Conservation (phyloP, 2,113 vertebrate species). For the Nesoenas mayeri region DNA sequence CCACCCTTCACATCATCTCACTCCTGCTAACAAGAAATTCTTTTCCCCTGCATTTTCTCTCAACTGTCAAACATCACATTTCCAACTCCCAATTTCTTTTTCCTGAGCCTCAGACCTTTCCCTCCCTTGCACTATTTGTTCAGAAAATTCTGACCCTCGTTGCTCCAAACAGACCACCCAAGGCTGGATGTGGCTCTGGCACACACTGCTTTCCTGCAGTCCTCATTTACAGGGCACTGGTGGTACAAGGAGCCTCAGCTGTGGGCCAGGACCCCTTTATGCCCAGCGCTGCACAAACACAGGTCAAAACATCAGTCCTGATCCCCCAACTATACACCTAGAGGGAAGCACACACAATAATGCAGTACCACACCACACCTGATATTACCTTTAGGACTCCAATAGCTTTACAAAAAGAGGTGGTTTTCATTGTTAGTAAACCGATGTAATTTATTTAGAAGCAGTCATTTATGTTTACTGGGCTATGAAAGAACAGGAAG, state of each 20-base stretch:
- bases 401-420: conserved; percentile 1
- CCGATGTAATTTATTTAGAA: conserved; percentile 47
- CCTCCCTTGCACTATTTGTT: not conserved
- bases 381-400: not conserved
- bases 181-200: not conserved
- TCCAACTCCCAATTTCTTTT: not conserved
- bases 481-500: conserved; percentile 60
- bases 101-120: not conserved
- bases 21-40: not conserved
- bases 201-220: not conserved
- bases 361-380: not conserved
- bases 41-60: not conserved
- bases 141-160: not conserved
- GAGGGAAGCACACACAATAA: accelerated
- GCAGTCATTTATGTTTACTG: conserved; percentile 60
- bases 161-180: not conserved
- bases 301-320: not conserved
- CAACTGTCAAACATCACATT: not conserved
- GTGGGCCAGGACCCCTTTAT: not conserved
- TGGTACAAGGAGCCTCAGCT: not conserved
- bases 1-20: not conserved
- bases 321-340: not conserved
- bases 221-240: not conserved
- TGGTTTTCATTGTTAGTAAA: conserved; percentile 57
- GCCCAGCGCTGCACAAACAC: not conserved